Conservation (phyloP, 2,888 invertebrate species). For the Endomychus coccineus region DNA sequence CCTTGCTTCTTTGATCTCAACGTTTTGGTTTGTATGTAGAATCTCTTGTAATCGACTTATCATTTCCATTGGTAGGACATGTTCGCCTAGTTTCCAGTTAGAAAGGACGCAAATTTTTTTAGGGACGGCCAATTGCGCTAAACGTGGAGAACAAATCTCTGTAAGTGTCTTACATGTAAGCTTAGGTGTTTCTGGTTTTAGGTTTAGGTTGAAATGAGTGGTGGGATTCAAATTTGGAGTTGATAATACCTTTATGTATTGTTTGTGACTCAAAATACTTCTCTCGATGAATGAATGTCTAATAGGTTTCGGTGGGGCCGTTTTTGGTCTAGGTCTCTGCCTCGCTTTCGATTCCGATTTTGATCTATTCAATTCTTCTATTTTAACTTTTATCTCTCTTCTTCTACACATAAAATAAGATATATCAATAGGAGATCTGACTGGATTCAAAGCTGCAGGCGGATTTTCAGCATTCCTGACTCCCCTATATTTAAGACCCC, state of each 20-base stretch:
- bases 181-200: neutral
- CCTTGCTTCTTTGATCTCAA: slow-evolving; percentile 33
- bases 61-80: slow-evolving; percentile 7
- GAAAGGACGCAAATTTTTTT: slow-evolving; percentile 7
- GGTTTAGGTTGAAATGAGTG: neutral
- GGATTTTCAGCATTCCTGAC: no score
- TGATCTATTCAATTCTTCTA: slow-evolving; percentile 1
- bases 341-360: neutral
- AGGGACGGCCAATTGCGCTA: slow-evolving; percentile 11
- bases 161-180: neutral
- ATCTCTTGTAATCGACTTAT: slow-evolving; percentile 32
- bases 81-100: slow-evolving; percentile 8
- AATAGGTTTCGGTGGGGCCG: slow-evolving; percentile 4
- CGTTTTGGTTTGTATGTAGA: slow-evolving; percentile 31
- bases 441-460: no score
- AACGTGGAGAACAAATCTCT: slow-evolving; percentile 10
- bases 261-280: slow-evolving; percentile 9
- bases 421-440: slow-evolving; percentile 6
- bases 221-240: slow-evolving; percentile 9
- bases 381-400: slow-evolving; percentile 5
- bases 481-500: no score
- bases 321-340: slow-evolving; percentile 2
- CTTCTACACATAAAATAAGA: slow-evolving; percentile 8
- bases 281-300: slow-evolving; percentile 12
- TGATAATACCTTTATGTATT: slow-evolving; percentile 12